A percentile compares a stretch with the other conserved stretches of the same genome.
Evolutionary conservation across 2,797 vertebrate species (phyloP).

Genomic region (Pangasius djambal): DNA sequence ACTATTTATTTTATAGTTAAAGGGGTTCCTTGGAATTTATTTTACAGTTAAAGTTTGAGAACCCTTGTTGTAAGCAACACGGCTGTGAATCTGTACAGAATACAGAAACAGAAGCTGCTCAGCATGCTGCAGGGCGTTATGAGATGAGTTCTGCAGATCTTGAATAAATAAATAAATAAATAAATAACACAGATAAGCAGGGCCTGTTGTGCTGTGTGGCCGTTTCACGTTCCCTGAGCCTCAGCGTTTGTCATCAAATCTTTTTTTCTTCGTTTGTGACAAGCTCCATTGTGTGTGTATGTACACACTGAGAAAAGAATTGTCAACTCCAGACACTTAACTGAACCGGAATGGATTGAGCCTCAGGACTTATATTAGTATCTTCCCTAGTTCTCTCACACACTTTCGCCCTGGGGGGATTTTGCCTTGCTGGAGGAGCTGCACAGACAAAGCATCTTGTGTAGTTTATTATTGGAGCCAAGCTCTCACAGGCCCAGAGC

Average conservation of each 20-base stretch:
- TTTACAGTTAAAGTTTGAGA: background rate
- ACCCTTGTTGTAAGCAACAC: background rate
- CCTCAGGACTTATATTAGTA: conserved; percentile 47
- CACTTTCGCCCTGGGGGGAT: conserved; percentile 50
- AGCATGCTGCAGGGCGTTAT: background rate
- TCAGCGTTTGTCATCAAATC: conserved; percentile 1
- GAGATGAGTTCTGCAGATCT: background rate
- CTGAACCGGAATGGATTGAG: conserved; percentile 52
- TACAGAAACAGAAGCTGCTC: background rate
- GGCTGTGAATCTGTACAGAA: background rate
- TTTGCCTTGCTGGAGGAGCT: conserved; percentile 55
- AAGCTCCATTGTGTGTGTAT: conserved; percentile 27
- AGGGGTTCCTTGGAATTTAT: background rate
- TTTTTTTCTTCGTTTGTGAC: conserved; percentile 31
- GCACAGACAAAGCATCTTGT: conserved; percentile 48
- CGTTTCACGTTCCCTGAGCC: background rate
- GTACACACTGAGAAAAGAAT: conserved; percentile 45
- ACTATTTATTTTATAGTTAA: background rate
- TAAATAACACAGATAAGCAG: background rate
- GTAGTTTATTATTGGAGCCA: conserved; percentile 50
- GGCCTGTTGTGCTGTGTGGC: background rate
- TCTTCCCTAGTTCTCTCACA: conserved; percentile 45
- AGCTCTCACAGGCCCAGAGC: conserved; percentile 37
- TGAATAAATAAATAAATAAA: background rate
- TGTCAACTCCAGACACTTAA: conserved; percentile 56